Evolutionary conservation across 2,888 invertebrate species (phyloP).

Genomic region (Cephus runcator): DNA sequence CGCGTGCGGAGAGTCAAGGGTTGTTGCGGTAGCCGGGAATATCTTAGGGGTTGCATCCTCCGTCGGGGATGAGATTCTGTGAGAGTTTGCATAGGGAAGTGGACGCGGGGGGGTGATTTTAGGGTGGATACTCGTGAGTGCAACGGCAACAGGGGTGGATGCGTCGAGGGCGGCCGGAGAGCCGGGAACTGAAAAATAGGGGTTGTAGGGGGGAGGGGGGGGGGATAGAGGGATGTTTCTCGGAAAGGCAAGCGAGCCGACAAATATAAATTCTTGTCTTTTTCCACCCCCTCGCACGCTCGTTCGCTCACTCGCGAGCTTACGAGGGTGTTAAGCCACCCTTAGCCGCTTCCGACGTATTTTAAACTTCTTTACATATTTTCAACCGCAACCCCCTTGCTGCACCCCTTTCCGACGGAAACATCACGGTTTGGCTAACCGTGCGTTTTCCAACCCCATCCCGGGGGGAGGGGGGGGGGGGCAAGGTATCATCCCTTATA

Average conservation of each 20-base stretch:
- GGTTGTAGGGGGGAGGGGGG: neutral
- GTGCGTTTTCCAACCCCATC: neutral
- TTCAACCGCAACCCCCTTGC: constrained; percentile 13
- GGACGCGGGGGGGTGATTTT: neutral
- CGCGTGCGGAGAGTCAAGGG: neutral
- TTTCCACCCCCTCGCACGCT: constrained; percentile 5
- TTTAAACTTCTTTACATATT: constrained; percentile 47
- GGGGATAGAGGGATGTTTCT: constrained; percentile 44
- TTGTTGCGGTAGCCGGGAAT: neutral
- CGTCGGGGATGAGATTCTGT: constrained; percentile 19
- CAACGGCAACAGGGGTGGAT: neutral
- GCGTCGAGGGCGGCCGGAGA: constrained; percentile 10
- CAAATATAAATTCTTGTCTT: constrained; percentile 50
- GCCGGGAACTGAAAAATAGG: constrained; percentile 6
- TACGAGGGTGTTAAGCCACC: constrained; percentile 49
- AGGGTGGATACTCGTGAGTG: constrained; percentile 2
- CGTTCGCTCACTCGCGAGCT: constrained; percentile 23
- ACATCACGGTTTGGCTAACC: neutral
- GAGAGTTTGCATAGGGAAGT: constrained; percentile 15
- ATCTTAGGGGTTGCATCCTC: constrained; percentile 9
- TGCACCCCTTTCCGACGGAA: neutral
- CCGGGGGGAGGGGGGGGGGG: too few species aligned
- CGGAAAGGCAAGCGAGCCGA: constrained; percentile 53
- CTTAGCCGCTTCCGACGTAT: constrained; percentile 34
- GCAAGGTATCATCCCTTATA: neutral